These are phyloP conservation scores for Limnephilus marmoratus DNA, from an alignment of 2,888 invertebrate genomes.

Conservation along the genomic window DNA sequence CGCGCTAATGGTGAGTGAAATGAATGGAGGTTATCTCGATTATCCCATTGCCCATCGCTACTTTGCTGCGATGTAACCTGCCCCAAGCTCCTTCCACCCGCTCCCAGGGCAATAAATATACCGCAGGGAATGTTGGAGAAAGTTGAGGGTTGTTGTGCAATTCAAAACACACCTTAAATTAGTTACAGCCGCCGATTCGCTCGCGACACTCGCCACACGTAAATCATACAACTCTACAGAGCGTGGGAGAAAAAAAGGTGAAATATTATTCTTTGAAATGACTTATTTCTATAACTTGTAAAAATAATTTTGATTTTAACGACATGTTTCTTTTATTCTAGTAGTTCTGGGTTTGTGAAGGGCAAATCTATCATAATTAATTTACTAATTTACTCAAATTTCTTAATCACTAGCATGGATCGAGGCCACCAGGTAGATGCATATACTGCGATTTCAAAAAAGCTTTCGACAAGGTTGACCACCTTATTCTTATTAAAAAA, in stretches of 20 bases:
- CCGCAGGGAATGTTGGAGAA: slow-evolving; percentile 13
- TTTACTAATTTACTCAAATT: too few species aligned
- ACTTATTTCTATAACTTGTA: neutral
- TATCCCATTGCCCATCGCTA: neutral
- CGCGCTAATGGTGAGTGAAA: too few species aligned
- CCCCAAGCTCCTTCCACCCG: neutral
- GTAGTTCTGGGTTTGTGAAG: too few species aligned
- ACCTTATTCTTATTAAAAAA: too few species aligned
- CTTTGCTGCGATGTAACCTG: neutral
- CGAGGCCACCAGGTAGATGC: too few species aligned
- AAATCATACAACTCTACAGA: slow-evolving; percentile 12
- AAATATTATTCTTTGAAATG: neutral
- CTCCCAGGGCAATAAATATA: neutral
- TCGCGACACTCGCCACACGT: neutral
- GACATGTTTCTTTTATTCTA: too few species aligned
- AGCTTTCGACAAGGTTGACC: too few species aligned
- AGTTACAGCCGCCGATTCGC: neutral
- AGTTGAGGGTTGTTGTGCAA: slow-evolving; percentile 10
- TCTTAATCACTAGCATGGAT: too few species aligned
- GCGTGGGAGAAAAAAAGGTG: neutral
- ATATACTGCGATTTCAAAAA: too few species aligned
- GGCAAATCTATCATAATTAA: too few species aligned
- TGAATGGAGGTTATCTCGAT: neutral
- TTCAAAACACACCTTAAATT: slow-evolving; percentile 7
- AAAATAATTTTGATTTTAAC: neutral